phyloP scores from a whole-genome alignment of 2,888 invertebrate species.

The Troglohyphantes excavatus region DNA sequence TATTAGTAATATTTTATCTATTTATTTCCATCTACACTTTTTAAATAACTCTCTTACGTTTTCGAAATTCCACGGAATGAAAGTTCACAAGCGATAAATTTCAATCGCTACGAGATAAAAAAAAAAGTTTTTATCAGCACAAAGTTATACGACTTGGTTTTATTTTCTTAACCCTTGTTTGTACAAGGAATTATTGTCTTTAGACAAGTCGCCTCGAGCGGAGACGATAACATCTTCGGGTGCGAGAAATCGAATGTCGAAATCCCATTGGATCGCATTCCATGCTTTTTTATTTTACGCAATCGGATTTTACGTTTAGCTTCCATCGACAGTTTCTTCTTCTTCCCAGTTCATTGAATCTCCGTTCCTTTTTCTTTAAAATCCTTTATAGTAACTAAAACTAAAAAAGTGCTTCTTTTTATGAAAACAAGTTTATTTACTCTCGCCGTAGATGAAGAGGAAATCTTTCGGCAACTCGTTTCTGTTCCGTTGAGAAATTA shows the following conservation, averaged over 20 bases:
- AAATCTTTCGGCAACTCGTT: background rate
- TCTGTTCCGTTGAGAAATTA: background rate
- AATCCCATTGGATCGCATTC: constrained; percentile 7
- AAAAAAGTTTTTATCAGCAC: no score
- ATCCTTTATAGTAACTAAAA: constrained; percentile 18
- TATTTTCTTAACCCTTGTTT: no score
- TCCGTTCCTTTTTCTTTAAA: background rate
- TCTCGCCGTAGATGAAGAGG: background rate
- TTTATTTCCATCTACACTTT: no score
- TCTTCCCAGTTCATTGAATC: constrained; percentile 18
- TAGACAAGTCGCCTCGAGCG: no score
- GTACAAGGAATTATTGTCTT: no score
- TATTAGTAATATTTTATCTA: no score
- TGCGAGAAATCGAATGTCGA: background rate
- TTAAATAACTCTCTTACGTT: no score
- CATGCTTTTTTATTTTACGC: background rate
- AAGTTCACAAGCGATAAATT: no score
- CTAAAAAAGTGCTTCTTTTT: constrained; percentile 3
- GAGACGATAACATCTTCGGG: no score
- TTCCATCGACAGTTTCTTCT: background rate
- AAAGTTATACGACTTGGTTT: no score
- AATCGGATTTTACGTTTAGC: background rate
- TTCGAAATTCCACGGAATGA: no score
- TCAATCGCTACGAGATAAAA: no score
- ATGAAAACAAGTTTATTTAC: constrained; percentile 30